phyloP scores from a whole-genome alignment of 1,140 invertebrate species.

The Paraescarpia echinospica region DNA sequence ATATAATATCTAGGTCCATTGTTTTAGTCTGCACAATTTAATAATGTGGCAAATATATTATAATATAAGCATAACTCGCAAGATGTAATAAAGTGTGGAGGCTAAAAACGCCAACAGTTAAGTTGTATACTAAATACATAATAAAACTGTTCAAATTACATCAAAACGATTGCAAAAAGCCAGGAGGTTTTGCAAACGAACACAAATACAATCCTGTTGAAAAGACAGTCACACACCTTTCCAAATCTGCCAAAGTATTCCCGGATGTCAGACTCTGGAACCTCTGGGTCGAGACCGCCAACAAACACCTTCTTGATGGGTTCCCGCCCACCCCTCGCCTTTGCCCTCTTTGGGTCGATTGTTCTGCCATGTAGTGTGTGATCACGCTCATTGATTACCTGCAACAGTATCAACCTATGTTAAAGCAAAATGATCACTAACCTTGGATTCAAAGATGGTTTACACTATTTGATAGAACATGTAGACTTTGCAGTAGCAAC shows the following conservation, averaged over 20 bases:
- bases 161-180: no score
- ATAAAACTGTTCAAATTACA: no score
- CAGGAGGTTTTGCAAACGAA: no score
- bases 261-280: conserved; percentile 90
- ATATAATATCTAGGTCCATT: no score
- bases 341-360: conserved; percentile 93
- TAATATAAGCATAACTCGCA: no score
- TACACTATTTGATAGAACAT: not conserved
- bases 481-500: not conserved
- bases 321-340: conserved; percentile 66
- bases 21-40: no score
- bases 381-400: conserved; percentile 73
- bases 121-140: no score
- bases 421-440: not conserved
- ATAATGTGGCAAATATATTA: no score
- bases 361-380: conserved; percentile 92
- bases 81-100: no score
- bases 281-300: conserved; percentile 84
- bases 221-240: conserved; percentile 48
- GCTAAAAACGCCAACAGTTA: no score
- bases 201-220: not conserved
- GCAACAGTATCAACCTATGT: conserved; percentile 31
- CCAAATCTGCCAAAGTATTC: conserved; percentile 88
- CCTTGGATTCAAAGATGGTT: not conserved
- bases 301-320: conserved; percentile 72